phyloP scores from a whole-genome alignment of 2,888 invertebrate genomes.

The Xanthia icteritia region DNA sequence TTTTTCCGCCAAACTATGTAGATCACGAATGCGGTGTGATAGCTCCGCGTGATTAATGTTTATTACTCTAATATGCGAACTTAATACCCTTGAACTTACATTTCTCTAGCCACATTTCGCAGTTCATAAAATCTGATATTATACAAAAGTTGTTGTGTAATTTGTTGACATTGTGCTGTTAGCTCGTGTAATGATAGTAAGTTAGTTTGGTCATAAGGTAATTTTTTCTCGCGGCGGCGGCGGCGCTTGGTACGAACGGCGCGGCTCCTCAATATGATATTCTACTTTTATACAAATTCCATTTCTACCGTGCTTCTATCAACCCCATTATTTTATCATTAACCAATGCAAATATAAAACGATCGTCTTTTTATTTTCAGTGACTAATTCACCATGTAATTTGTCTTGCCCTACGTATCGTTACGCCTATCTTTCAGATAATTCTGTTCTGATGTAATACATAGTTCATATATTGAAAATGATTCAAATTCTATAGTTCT shows the following conservation, averaged over 20 bases:
- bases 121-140: constrained; percentile 74
- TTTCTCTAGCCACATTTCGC: constrained; percentile 71
- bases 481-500: constrained; percentile 2
- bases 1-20: constrained; percentile 69
- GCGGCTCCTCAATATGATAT: constrained; percentile 81
- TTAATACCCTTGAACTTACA: constrained; percentile 71
- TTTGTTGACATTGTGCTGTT: constrained; percentile 72
- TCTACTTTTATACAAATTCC: constrained; percentile 89
- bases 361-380: constrained; percentile 77
- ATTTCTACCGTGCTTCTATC: constrained; percentile 89
- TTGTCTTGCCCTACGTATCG: constrained; percentile 20
- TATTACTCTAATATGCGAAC: constrained; percentile 57
- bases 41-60: constrained; percentile 68
- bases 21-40: constrained; percentile 74
- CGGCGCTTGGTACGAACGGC: constrained; percentile 85
- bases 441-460: neutral
- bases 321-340: constrained; percentile 89
- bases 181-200: constrained; percentile 74
- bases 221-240: constrained; percentile 82
- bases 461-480: neutral
- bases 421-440: neutral
- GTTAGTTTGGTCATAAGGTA: constrained; percentile 85
- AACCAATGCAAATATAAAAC: constrained; percentile 84
- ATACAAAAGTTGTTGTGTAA: constrained; percentile 76
- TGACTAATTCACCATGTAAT: constrained; percentile 73